A percentile compares a stretch with the other conserved stretches of the same genome.
Evolutionary conservation across 2,888 invertebrate species (phyloP).

Genomic region (Heteromurus nitidus): DNA sequence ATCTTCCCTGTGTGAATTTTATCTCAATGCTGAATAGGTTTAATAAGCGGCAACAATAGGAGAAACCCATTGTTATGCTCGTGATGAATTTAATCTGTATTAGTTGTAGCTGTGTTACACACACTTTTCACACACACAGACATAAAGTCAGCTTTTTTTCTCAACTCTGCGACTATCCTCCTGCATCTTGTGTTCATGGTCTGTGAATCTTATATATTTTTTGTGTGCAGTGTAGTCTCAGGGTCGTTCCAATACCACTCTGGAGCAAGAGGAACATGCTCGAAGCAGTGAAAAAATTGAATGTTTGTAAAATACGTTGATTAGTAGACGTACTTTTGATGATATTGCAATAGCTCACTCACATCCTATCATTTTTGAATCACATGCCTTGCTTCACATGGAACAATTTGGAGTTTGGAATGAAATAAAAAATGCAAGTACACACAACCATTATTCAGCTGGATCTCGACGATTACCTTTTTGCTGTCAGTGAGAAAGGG

Average conservation of each 20-base stretch:
- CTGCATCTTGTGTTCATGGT: conserved; percentile 63
- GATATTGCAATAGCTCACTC: conserved; percentile 60
- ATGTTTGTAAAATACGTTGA: conserved; percentile 21
- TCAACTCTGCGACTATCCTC: conserved; percentile 54
- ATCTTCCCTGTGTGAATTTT: background rate
- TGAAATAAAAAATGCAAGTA: background rate
- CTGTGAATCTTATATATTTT: conserved; percentile 59
- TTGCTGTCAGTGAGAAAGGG: conserved; percentile 61
- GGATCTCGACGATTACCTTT: background rate
- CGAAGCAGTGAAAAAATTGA: background rate
- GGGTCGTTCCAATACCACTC: conserved; percentile 54
- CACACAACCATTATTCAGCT: conserved; percentile 5
- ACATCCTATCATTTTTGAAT: too few relatives aligned
- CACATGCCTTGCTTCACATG: background rate
- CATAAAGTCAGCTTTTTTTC: background rate
- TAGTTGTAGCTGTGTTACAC: too few relatives aligned
- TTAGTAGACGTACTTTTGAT: conserved; percentile 57
- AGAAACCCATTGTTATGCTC: conserved; percentile 52
- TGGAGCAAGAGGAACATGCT: conserved; percentile 56
- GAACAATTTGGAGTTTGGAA: background rate
- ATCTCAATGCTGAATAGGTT: background rate
- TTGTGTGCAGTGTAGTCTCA: conserved; percentile 58
- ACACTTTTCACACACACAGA: background rate
- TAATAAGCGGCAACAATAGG: conserved; percentile 48
- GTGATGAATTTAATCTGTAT: conserved; percentile 52